These are phyloP conservation scores for Cyclura pinguis DNA, from an alignment of 2,797 vertebrate species.

Conservation along the genomic window DNA sequence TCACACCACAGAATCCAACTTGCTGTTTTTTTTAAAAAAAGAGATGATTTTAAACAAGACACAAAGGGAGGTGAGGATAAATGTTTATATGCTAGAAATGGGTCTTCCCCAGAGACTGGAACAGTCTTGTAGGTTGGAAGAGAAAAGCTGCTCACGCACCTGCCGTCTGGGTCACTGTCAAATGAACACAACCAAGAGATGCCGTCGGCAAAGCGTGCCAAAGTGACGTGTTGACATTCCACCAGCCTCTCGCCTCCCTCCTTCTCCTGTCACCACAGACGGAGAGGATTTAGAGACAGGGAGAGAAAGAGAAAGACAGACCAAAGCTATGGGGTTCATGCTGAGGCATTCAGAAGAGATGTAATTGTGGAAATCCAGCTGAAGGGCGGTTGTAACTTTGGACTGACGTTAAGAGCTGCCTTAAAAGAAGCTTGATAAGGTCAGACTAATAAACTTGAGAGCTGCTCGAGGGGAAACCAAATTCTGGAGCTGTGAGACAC, in stretches of 20 bases:
- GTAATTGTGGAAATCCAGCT: constrained; percentile 63
- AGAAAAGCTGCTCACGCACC: constrained; percentile 64
- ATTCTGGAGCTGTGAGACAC: constrained; percentile 64
- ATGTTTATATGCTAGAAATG: constrained; percentile 58
- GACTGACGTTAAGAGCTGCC: constrained; percentile 72
- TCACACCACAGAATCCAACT: constrained; percentile 62
- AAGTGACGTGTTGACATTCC: constrained; percentile 49
- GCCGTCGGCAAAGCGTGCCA: constrained; percentile 54
- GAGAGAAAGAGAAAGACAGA: constrained; percentile 28
- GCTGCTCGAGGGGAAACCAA: constrained; percentile 65
- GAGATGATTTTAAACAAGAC: constrained; percentile 60
- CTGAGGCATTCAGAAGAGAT: constrained; percentile 54
- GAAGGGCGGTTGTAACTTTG: constrained; percentile 71
- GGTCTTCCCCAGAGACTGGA: constrained; percentile 57
- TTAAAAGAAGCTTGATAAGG: constrained; percentile 78
- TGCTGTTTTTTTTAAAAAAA: constrained; percentile 39
- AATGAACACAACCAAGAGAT: constrained; percentile 67
- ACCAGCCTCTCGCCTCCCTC: background rate
- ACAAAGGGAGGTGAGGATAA: constrained; percentile 43
- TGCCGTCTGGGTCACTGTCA: constrained; percentile 71
- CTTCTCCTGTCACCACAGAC: background rate
- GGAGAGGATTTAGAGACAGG: constrained; percentile 55
- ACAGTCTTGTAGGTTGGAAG: constrained; percentile 53
- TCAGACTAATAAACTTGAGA: constrained; percentile 79
- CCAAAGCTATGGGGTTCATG: constrained; percentile 51